Evolutionary conservation across 2,888 invertebrate genomes (phyloP).

Genomic region (Melanostoma mellinum): DNA sequence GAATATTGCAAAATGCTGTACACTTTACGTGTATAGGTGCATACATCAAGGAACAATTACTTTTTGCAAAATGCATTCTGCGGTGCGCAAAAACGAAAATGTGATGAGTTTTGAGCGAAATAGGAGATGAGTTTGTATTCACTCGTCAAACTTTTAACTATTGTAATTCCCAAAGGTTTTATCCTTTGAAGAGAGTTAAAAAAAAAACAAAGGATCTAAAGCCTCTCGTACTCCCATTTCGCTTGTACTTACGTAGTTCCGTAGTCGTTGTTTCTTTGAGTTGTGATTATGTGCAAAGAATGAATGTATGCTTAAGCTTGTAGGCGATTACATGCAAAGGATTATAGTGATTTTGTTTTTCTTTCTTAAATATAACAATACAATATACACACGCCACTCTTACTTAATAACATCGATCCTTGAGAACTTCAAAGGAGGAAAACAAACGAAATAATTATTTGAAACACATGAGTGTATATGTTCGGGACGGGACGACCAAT

Average conservation of each 20-base stretch:
- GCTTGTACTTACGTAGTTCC: neutral
- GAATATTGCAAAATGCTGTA: constrained; percentile 9
- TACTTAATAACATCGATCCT: constrained; percentile 55
- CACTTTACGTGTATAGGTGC: neutral
- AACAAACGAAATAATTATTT: constrained; percentile 24
- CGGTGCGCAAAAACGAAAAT: constrained; percentile 33
- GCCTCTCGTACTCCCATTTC: constrained; percentile 31
- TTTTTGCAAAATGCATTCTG: constrained; percentile 35
- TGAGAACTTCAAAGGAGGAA: constrained; percentile 17
- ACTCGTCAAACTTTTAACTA: constrained; percentile 57
- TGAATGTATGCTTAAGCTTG: constrained; percentile 22
- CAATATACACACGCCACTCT: constrained; percentile 28
- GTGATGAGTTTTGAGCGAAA: constrained; percentile 17
- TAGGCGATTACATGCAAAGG: constrained; percentile 57
- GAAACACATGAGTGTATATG: constrained; percentile 12
- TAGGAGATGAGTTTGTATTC: neutral
- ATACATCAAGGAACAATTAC: constrained; percentile 13
- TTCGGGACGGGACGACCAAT: too few relatives aligned
- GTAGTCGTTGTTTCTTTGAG: constrained; percentile 51
- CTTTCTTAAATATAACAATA: constrained; percentile 7
- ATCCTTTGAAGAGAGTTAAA: constrained; percentile 21
- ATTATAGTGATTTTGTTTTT: constrained; percentile 35
- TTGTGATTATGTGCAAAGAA: constrained; percentile 24
- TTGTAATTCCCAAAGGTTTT: constrained; percentile 42
- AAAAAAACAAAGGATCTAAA: constrained; percentile 26